Evolutionary conservation across 1,140 invertebrate genomes (phyloP).

Genomic region (Stegodyphus mimosarum): DNA sequence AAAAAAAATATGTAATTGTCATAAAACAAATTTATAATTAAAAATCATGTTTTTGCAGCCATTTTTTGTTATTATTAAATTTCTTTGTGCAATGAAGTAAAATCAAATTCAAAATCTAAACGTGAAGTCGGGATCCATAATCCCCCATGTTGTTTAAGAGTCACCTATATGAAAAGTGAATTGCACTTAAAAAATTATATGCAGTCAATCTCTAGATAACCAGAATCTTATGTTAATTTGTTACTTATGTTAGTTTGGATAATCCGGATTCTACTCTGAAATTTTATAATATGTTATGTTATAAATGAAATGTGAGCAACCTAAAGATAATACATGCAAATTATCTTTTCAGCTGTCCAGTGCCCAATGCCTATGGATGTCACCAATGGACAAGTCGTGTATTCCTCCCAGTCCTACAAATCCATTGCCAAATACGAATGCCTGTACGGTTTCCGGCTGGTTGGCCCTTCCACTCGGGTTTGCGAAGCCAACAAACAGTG

Average conservation of each 20-base stretch:
- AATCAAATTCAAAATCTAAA: too few species aligned
- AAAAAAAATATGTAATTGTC: too few species aligned
- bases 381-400: conserved; percentile 87
- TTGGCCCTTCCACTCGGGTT: conserved; percentile 84
- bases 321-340: background rate
- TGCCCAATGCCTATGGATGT: conserved; percentile 88
- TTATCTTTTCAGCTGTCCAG: conserved; percentile 79
- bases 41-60: too few species aligned
- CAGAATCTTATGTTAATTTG: conserved; percentile 5
- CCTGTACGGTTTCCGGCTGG: conserved; percentile 87
- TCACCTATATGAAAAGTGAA: too few species aligned
- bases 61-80: too few species aligned
- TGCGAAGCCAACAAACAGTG: conserved; percentile 91
- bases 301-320: too few species aligned
- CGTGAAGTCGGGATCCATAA: too few species aligned
- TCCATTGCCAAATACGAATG: conserved; percentile 93
- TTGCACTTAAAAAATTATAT: too few species aligned
- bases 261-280: background rate
- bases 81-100: too few species aligned
- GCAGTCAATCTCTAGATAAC: background rate
- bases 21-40: too few species aligned
- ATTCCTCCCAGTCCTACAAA: conserved; percentile 91
- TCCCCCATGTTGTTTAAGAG: background rate
- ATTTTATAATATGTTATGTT: background rate
- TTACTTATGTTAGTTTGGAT: background rate